These are phyloP conservation scores for Rhizomys pruinosus DNA, from an alignment of 2,113 vertebrate species.

Conservation along the genomic window DNA sequence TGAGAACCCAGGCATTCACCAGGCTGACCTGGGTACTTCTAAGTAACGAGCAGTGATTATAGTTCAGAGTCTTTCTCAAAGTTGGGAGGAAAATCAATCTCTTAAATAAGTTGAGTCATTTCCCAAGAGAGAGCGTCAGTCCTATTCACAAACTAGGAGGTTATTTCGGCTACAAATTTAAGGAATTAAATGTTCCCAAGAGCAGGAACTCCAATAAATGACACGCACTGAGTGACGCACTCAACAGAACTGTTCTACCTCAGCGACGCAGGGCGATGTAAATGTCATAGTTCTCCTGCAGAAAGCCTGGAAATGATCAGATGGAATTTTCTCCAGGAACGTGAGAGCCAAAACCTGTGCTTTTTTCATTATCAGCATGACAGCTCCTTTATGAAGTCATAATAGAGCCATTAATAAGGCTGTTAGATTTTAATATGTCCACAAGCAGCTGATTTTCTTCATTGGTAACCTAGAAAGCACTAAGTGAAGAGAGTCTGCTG, in stretches of 20 bases:
- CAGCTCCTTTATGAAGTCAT: slow-evolving; percentile 71
- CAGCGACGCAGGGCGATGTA: slow-evolving; percentile 50
- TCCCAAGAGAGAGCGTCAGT: slow-evolving; percentile 34
- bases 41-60: slow-evolving; percentile 67
- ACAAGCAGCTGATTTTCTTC: slow-evolving; percentile 71
- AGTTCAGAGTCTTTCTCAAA: background rate
- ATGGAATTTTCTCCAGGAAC: slow-evolving; percentile 55
- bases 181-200: slow-evolving; percentile 63
- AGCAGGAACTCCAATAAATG: slow-evolving; percentile 50
- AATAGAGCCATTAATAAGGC: slow-evolving; percentile 67
- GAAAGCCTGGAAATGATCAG: slow-evolving; percentile 67
- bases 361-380: slow-evolving; percentile 64
- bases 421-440: slow-evolving; percentile 70
- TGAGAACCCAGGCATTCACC: background rate
- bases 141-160: slow-evolving; percentile 47
- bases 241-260: slow-evolving; percentile 48
- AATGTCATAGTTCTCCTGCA: slow-evolving; percentile 27
- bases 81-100: background rate
- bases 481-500: slow-evolving; percentile 65
- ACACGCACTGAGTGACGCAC: background rate
- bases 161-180: slow-evolving; percentile 59
- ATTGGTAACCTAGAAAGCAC: slow-evolving; percentile 75
- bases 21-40: slow-evolving; percentile 27
- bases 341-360: background rate
- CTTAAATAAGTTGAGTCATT: background rate